Evolutionary conservation across 2,797 vertebrate genomes (phyloP).

Genomic region (Rhinatrema bivittatum): DNA sequence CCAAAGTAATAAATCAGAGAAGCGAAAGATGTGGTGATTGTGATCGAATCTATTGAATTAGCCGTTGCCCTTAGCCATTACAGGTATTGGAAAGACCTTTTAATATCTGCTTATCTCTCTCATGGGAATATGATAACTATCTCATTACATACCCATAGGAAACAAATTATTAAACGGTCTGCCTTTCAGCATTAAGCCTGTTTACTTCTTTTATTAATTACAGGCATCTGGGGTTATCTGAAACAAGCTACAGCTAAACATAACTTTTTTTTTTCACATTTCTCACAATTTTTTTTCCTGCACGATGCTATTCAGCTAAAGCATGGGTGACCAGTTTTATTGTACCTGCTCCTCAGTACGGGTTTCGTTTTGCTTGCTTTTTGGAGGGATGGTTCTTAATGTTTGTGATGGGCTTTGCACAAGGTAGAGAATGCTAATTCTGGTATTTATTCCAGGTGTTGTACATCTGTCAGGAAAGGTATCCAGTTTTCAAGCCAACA

Average conservation of each 20-base stretch:
- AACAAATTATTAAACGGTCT: slow-evolving; percentile 65
- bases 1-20: slow-evolving; percentile 88
- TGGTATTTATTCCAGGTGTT: no score
- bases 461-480: no score
- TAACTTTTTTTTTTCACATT: neutral
- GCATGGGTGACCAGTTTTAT: slow-evolving; percentile 5
- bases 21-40: slow-evolving; percentile 79
- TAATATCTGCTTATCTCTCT: slow-evolving; percentile 87
- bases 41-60: slow-evolving; percentile 97
- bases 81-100: slow-evolving; percentile 95
- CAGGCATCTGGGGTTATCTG: slow-evolving; percentile 11
- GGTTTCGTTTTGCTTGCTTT: no score
- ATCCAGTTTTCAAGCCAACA: no score
- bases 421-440: no score
- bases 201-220: slow-evolving; percentile 52
- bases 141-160: slow-evolving; percentile 64
- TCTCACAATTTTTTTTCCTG: slow-evolving; percentile 1
- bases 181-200: slow-evolving; percentile 50
- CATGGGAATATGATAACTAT: slow-evolving; percentile 64
- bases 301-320: slow-evolving; percentile 3
- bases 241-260: slow-evolving; percentile 19
- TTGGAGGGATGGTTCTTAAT: no score
- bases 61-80: slow-evolving; percentile 84
- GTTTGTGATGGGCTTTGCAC: no score
- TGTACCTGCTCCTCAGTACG: slow-evolving; percentile 4